Base-by-base conservation (phyloP, 1,140 invertebrate species). In the Drosophila sturtevanti region DNA sequence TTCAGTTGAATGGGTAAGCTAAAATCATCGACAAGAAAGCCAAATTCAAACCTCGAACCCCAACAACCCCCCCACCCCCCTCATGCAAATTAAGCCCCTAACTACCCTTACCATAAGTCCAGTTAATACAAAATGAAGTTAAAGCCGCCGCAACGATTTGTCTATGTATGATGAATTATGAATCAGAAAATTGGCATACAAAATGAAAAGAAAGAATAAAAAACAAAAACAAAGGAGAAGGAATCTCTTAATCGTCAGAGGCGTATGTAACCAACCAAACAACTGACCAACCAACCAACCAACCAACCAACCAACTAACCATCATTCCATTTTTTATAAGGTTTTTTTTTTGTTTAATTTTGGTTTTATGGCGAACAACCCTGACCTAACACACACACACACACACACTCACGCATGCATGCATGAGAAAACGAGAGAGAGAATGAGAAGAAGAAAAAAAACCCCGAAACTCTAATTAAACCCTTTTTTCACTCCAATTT, bases 1-100 rank as follows among this genome's bases (percentile, higher is more conserved):
- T 96, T 94, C 95, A 96, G 93, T 94, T 95, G 91, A 94, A 94
- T 92, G 95, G 95, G 95, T 96, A 92, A 92, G 89, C 77, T 21
- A 48, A 48, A 48, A 21, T 21, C 16, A 48, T 4, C 11, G 27
- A 10, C 9, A 21, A 10, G 1, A 14, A 14, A 11, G 37, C 16
- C 14, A 18, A 10, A 44, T 1, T 0, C 21, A 4, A 41, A 18
- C 37, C 24, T 38, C 11, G 11, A 38, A 11, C 24, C 16, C 21
- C 31, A 4, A 51, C 48, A 65, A 10, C 16, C 3, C 5, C 6
- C 3, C 16, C 31, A 35, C 35, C 18, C n/a, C 10, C 37, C 41
- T 24, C 22, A 11, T 9, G 4, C 44, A 69, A 68, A 66, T 22
- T 11, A 41, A 48, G 1, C 12, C 22, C 16, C 16, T 16, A 14